Evolutionary conservation across 2,888 invertebrate species (phyloP).

Genomic region (Aricia artaxerxes): DNA sequence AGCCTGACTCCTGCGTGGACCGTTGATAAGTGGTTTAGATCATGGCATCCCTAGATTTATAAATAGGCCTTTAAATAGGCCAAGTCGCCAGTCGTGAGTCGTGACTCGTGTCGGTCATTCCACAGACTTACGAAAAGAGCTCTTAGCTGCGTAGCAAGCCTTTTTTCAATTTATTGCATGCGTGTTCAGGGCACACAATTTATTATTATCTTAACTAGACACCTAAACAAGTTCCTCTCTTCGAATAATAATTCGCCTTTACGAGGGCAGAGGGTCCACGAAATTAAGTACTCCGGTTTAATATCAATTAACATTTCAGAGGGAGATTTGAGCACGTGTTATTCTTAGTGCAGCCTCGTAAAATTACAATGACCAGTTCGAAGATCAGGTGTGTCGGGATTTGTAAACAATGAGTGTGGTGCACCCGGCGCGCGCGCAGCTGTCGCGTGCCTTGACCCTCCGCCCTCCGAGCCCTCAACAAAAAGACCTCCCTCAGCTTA

Average conservation of each 20-base stretch:
- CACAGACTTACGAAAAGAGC: too few relatives aligned
- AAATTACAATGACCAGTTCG: constrained; percentile 68
- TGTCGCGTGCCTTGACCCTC: constrained; percentile 56
- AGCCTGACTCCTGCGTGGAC: too few relatives aligned
- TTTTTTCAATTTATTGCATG: background rate
- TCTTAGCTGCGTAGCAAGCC: too few relatives aligned
- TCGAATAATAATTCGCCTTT: background rate
- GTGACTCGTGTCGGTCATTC: too few relatives aligned
- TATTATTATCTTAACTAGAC: background rate
- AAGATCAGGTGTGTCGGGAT: constrained; percentile 76
- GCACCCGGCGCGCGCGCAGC: constrained; percentile 74
- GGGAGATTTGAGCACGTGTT: constrained; percentile 22
- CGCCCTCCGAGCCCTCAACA: constrained; percentile 48
- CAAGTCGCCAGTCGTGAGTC: too few relatives aligned
- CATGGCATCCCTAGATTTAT: too few relatives aligned
- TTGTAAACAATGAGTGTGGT: constrained; percentile 71
- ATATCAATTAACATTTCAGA: constrained; percentile 20
- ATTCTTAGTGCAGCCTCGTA: constrained; percentile 39
- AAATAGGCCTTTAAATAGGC: too few relatives aligned
- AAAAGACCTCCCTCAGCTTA: constrained; percentile 58
- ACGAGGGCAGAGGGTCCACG: background rate
- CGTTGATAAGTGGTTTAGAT: too few relatives aligned
- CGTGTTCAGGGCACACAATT: background rate
- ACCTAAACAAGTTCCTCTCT: background rate
- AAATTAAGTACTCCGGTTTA: constrained; percentile 3